Evolutionary conservation across 2,888 invertebrate genomes (phyloP), one percentile per base, ranked within the genome.

Genomic region (Apoda limacodes): DNA sequence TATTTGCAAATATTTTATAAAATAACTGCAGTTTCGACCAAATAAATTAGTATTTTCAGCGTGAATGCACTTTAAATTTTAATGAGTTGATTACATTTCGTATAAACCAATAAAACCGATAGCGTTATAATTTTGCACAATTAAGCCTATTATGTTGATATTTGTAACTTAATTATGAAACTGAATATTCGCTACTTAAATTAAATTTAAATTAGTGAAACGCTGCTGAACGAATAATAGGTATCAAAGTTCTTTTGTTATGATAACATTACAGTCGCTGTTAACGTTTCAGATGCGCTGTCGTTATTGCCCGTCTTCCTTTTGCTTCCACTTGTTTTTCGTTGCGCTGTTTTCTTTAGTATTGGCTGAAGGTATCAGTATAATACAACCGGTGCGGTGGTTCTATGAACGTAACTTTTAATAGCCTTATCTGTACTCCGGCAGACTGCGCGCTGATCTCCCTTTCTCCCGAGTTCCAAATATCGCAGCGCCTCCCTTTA

Each of bases 371-470:
- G 52, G 54, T 62, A 60, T 67, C 57, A 55, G 50, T 54, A 62
- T 62, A 62, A 69, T 68, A 60, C 67, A 58, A 54, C 43, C 58
- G 48, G 55, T 56, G 57, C 55, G 57, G 60, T n/a, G n/a, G n/a
- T n/a, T 61, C 63, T 62, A 56, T 51, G 51, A 64, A 66, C 61
- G 70, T 69, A 71, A 80, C 68, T 80, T 80, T 71, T 75, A 75
- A 78, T 75, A 80, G 72, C 68, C 69, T 75, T 78, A 78, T 78
- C 74, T 64, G 70, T 62, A 51, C 60, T 56, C 54, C 48, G 53
- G 55, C 74, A 74, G 70, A 59, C 69, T 54, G 48, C 55, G 56
- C 51, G 55, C 45, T 48, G 55, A 56, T 59, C 63, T 55, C 52
- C 52, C 48, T 48, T 46, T 48, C 55, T 55, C 56, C 49, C 57